Evolutionary conservation across 2,797 vertebrate species (phyloP).

Genomic region (Oreochromis mossambicus): DNA sequence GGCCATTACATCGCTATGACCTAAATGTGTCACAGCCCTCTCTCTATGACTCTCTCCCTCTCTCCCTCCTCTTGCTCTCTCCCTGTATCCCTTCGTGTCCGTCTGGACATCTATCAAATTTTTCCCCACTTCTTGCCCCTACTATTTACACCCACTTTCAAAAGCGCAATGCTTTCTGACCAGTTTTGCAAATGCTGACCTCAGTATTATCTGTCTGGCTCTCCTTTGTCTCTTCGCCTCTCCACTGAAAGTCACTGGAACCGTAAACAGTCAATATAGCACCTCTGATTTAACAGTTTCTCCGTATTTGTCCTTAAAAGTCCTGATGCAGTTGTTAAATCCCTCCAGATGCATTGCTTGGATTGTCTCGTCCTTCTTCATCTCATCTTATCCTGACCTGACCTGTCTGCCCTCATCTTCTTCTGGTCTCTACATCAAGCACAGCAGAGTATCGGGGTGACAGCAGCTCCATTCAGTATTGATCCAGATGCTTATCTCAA

Average conservation of each 20-base stretch:
- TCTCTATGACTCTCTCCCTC: constrained; percentile 44
- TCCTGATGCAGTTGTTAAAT: neutral
- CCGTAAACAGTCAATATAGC: neutral
- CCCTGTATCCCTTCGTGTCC: constrained; percentile 34
- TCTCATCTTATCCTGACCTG: neutral
- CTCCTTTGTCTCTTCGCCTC: neutral
- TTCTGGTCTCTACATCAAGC: constrained; percentile 41
- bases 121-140: neutral
- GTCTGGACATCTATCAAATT: constrained; percentile 37
- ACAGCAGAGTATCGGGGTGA: constrained; percentile 37
- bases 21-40: constrained; percentile 80
- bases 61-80: constrained; percentile 24
- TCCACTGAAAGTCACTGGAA: neutral
- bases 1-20: constrained; percentile 80
- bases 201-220: neutral
- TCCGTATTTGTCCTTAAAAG: neutral
- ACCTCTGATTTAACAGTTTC: neutral
- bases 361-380: neutral
- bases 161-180: constrained; percentile 15
- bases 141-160: constrained; percentile 11
- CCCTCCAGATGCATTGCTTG: neutral
- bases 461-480: constrained; percentile 45
- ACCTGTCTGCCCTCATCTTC: constrained; percentile 10
- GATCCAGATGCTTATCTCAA: constrained; percentile 34
- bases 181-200: constrained; percentile 18